Conservation (phyloP, 2,797 vertebrate genomes). For the Zenarchopterus dispar region DNA sequence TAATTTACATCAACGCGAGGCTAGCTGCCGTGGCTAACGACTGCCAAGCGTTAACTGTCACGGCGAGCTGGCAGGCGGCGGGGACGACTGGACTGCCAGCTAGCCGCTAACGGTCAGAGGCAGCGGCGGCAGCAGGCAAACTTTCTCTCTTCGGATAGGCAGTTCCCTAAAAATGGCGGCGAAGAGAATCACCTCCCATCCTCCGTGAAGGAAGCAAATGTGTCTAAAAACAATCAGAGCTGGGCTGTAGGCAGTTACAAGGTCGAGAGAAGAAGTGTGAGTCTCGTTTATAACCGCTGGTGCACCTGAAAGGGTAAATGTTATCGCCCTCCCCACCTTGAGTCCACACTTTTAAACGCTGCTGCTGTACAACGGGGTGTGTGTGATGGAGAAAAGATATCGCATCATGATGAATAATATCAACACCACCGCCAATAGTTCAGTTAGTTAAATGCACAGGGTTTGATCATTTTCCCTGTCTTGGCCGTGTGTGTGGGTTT, state of each 20-base stretch:
- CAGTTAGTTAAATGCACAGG: neutral
- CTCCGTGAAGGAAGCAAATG: slow-evolving; percentile 55
- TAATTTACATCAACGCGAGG: slow-evolving; percentile 2
- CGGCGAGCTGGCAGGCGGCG: slow-evolving; percentile 21
- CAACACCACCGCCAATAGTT: slow-evolving; percentile 1
- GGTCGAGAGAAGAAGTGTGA: too few species aligned
- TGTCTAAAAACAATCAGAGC: slow-evolving; percentile 1
- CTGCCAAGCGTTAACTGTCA: slow-evolving; percentile 57
- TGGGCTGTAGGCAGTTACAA: neutral
- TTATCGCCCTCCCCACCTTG: slow-evolving; percentile 28
- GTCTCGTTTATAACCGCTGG: slow-evolving; percentile 6
- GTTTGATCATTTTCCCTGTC: neutral
- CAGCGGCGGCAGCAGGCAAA: slow-evolving; percentile 59
- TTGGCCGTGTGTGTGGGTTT: slow-evolving; percentile 8
- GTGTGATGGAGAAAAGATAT: slow-evolving; percentile 9
- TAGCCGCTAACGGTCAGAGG: slow-evolving; percentile 59
- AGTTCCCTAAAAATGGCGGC: slow-evolving; percentile 85
- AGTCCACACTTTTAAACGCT: slow-evolving; percentile 4
- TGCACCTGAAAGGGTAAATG: slow-evolving; percentile 36
- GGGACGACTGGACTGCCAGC: slow-evolving; percentile 43
- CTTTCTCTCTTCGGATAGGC: slow-evolving; percentile 72
- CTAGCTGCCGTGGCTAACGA: slow-evolving; percentile 28
- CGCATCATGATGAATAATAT: slow-evolving; percentile 4
- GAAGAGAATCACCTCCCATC: slow-evolving; percentile 73
- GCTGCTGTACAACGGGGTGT: slow-evolving; percentile 24